Percentiles rank a stretch among this genome's conserved stretches.
Evolutionary conservation across 1,140 invertebrate species (phyloP).

Genomic region (Orius insidiosus): DNA sequence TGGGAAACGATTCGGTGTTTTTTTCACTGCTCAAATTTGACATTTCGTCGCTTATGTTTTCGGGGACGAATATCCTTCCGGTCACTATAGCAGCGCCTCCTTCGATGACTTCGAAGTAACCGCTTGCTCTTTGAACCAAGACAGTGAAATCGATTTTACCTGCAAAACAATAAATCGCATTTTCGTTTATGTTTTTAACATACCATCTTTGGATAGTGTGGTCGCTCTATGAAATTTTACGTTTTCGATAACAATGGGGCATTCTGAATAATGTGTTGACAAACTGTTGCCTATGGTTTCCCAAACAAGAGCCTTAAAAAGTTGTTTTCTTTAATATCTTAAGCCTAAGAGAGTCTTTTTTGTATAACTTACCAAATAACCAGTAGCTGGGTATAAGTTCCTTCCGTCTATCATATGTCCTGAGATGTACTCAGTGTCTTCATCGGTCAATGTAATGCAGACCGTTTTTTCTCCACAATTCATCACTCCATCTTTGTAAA

Average conservation of each 20-base stretch:
- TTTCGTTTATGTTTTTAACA: too few relatives aligned
- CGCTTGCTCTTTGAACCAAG: constrained; percentile 64
- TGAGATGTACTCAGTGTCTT: constrained; percentile 53
- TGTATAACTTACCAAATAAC: constrained; percentile 39
- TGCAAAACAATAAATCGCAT: constrained; percentile 14
- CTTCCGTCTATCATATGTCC: constrained; percentile 81
- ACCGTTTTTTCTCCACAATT: constrained; percentile 43
- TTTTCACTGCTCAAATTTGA: constrained; percentile 27
- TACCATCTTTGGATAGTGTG: constrained; percentile 47
- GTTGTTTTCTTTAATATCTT: too few relatives aligned
- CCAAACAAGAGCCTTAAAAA: constrained; percentile 52
- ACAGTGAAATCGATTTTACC: constrained; percentile 54
- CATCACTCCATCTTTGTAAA: constrained; percentile 40
- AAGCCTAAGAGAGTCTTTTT: background rate
- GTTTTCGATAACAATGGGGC: constrained; percentile 73
- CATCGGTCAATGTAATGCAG: constrained; percentile 40
- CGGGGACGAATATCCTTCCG: constrained; percentile 41
- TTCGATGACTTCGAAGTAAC: constrained; percentile 74
- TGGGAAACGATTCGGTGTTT: constrained; percentile 22
- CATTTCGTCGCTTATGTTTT: constrained; percentile 28
- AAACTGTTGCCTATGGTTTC: constrained; percentile 65
- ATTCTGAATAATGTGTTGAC: constrained; percentile 47
- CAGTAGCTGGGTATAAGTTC: constrained; percentile 76
- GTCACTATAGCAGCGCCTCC: constrained; percentile 58
- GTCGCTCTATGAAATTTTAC: constrained; percentile 69